phyloP scores from a whole-genome alignment of 2,797 vertebrate species.

The Sebastes paucispinis region DNA sequence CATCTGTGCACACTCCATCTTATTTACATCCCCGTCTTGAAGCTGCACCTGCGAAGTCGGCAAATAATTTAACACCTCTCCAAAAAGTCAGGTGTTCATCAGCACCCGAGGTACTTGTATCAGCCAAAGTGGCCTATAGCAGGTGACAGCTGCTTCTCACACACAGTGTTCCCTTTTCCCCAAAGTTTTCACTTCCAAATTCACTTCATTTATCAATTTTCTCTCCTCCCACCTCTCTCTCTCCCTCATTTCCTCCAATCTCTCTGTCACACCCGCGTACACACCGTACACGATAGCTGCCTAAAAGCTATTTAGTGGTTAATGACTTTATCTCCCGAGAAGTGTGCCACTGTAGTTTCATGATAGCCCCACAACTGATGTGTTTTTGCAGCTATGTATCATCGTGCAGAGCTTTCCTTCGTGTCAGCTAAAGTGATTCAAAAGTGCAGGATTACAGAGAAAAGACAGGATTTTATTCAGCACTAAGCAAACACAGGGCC shows the following conservation, averaged over 20 bases:
- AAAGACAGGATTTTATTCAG: slow-evolving; percentile 10
- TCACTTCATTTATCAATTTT: slow-evolving; percentile 20
- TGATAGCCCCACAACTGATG: slow-evolving; percentile 18
- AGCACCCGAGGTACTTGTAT: not conserved
- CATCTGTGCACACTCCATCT: not conserved
- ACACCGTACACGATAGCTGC: slow-evolving; percentile 6
- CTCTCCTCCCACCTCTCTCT: not conserved
- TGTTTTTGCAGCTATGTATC: slow-evolving; percentile 18
- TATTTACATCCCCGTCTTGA: not conserved
- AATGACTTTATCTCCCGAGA: slow-evolving; percentile 40
- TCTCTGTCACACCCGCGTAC: slow-evolving; percentile 28
- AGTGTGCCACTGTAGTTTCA: slow-evolving; percentile 16
- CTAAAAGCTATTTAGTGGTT: slow-evolving; percentile 43
- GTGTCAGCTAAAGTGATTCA: not conserved
- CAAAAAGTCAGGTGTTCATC: not conserved
- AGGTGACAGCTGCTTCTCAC: not conserved
- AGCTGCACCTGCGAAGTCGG: not conserved
- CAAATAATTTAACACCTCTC: not conserved
- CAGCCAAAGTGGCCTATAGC: not conserved
- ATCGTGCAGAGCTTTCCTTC: not conserved
- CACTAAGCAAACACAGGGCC: not conserved
- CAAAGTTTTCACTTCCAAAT: slow-evolving; percentile 3
- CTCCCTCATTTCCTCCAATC: slow-evolving; percentile 25
- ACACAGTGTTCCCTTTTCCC: not conserved
- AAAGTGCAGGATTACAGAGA: not conserved